Evolutionary conservation across 2,113 vertebrate species (phyloP).

Genomic region (Pristiophorus japonicus): DNA sequence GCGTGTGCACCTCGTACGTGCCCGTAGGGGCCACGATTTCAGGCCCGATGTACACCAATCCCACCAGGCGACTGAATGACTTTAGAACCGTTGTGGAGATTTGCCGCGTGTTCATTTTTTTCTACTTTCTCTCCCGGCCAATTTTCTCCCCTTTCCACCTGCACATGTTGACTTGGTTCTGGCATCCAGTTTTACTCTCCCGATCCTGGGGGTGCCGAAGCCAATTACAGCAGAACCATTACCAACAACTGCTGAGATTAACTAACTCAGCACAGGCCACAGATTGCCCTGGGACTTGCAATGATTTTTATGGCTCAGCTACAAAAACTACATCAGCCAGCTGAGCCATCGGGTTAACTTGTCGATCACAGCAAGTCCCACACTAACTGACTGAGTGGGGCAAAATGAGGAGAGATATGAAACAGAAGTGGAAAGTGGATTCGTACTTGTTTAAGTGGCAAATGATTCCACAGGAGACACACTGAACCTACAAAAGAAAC

Average conservation of each 20-base stretch:
- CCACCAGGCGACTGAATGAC: not conserved
- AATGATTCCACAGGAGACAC: not conserved
- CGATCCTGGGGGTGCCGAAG: not conserved
- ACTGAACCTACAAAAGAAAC: not conserved
- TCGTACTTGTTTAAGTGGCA: not conserved
- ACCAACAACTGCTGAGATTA: not conserved
- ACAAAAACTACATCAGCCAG: not conserved
- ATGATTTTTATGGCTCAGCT: not conserved
- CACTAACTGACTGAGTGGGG: not conserved
- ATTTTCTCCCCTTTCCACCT: not conserved
- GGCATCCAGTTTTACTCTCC: not conserved
- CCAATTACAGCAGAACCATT: not conserved
- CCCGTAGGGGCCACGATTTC: too few relatives aligned
- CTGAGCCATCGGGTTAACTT: not conserved
- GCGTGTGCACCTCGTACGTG: too few relatives aligned
- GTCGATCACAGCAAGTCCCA: not conserved
- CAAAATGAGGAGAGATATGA: not conserved
- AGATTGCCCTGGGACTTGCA: not conserved
- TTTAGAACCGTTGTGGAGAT: not conserved
- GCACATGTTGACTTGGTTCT: not conserved
- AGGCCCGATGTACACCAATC: not conserved
- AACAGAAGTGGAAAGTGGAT: not conserved
- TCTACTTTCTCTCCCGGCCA: not conserved
- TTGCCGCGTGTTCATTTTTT: not conserved
- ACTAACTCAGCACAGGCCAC: not conserved